Evolutionary conservation across 1,140 invertebrate genomes (phyloP).

Genomic region (Zophobas morio): DNA sequence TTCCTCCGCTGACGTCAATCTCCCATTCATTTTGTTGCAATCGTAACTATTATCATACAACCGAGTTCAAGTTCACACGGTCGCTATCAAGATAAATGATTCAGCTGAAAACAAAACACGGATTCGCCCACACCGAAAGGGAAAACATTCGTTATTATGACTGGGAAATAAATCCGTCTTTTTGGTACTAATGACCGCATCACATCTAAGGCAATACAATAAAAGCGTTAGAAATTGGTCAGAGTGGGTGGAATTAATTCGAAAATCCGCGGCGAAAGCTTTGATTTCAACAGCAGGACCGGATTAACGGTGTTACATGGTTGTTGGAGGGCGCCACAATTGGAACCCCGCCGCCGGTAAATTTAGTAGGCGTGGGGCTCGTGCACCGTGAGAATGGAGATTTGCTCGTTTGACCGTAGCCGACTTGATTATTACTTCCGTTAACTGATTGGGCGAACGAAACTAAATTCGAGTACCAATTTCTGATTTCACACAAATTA

Average conservation of each 20-base stretch:
- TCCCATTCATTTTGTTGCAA: slow-evolving; percentile 27
- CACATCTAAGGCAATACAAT: neutral
- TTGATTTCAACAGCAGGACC: slow-evolving; percentile 11
- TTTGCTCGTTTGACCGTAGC: too few relatives aligned
- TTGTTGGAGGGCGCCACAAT: too few relatives aligned
- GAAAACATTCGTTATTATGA: slow-evolving; percentile 8
- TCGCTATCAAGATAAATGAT: slow-evolving; percentile 29
- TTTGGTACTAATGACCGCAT: neutral
- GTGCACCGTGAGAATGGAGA: slow-evolving; percentile 45
- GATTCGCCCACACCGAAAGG: slow-evolving; percentile 31
- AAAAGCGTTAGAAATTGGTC: neutral
- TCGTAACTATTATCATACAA: slow-evolving; percentile 1
- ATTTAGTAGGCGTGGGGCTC: slow-evolving; percentile 59
- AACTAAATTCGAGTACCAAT: too few relatives aligned
- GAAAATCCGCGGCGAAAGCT: slow-evolving; percentile 2
- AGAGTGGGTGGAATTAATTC: neutral
- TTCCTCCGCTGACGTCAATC: neutral
- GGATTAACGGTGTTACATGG: neutral
- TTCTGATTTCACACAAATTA: too few relatives aligned
- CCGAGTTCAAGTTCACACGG: slow-evolving; percentile 22
- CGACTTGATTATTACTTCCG: too few relatives aligned
- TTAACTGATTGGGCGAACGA: too few relatives aligned
- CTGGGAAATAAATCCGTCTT: slow-evolving; percentile 8
- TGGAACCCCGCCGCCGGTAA: neutral
- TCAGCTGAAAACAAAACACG: slow-evolving; percentile 34